Conservation (phyloP, 2,888 invertebrate genomes). For the Lagria hirta region DNA sequence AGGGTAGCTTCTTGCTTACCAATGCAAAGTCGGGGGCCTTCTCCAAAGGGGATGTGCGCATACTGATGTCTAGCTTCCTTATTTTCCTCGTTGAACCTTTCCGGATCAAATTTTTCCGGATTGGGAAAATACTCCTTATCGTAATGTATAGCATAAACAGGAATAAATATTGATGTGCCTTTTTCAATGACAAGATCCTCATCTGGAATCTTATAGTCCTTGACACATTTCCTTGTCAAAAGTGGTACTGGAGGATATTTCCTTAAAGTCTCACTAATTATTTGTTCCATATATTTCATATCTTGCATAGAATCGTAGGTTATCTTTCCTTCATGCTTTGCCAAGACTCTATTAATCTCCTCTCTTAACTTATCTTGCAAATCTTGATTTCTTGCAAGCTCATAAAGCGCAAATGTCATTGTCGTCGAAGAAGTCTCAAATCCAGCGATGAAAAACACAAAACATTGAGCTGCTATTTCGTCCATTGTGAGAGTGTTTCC, state of each 20-base stretch:
- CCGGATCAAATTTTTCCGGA: slow-evolving; percentile 23
- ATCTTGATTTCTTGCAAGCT: slow-evolving; percentile 48
- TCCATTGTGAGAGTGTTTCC: slow-evolving; percentile 24
- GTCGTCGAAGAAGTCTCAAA: slow-evolving; percentile 54
- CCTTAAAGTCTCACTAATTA: slow-evolving; percentile 37
- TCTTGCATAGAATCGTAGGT: slow-evolving; percentile 51
- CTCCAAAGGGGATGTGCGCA: slow-evolving; percentile 22
- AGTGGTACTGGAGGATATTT: slow-evolving; percentile 11
- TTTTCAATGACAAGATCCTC: slow-evolving; percentile 7
- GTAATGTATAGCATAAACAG: slow-evolving; percentile 12
- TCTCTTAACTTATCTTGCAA: slow-evolving; percentile 50
- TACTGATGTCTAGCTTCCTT: slow-evolving; percentile 4
- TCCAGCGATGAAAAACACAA: slow-evolving; percentile 54
- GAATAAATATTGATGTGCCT: slow-evolving; percentile 8
- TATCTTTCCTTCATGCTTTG: slow-evolving; percentile 41
- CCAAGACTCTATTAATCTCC: slow-evolving; percentile 46
- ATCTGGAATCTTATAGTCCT: slow-evolving; percentile 14
- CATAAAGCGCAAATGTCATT: slow-evolving; percentile 46
- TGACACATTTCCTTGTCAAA: slow-evolving; percentile 7
- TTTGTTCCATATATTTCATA: slow-evolving; percentile 54
- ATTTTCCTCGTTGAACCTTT: slow-evolving; percentile 18
- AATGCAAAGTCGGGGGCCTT: slow-evolving; percentile 23
- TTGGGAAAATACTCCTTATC: slow-evolving; percentile 15
- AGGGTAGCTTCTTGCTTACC: slow-evolving; percentile 5
- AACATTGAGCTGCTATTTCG: slow-evolving; percentile 28